Base-by-base conservation (phyloP, 2,888 invertebrate species). In the Idaea aversata region DNA sequence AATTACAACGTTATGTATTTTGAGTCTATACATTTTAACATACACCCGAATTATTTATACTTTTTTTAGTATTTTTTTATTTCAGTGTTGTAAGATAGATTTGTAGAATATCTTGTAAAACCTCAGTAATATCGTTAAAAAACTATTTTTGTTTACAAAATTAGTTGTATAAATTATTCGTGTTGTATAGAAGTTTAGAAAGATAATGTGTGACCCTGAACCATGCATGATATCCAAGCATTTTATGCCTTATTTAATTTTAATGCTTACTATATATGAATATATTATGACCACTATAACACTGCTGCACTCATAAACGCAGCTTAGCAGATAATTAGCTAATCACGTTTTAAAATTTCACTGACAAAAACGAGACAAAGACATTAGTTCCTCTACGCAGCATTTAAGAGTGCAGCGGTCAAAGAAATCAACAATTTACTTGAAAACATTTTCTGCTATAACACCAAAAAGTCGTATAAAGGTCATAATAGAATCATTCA, bases 161-260 rank as follows among this genome's bases (percentile, higher is more conserved):
- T 47, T 7, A 47, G 47, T 47, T 47, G 25, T 25, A 25, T 47
- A 1, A 47, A 47, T 4, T 47, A 59, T 15, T 15, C 15, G 15
- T 59, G n/a, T 16, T 59, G 7, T 15, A 59, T 59, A 67, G 62
- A 59, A 25, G 35, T 59, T 57, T 16, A 36, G 60, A 15, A 25
- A 7, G 59, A 10, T 25, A 59, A 59, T 59, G 85, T 82, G 86
- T 87, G 86, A 77, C 81, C 87, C 85, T 76, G 66, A 72, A 73
- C 82, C 83, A 78, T 84, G 90, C 90, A 90, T 89, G 89, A 70
- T 69, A 65, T 71, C 75, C 77, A 74, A 77, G 75, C 78, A 80
- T 75, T 73, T 66, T 75, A 71, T 74, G 71, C 76, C 71, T 72
- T 64, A 62, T 70, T 72, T 72, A 69, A 70, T 71, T 77, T 77